Evolutionary conservation across 2,113 vertebrate species (phyloP), one percentile per base, ranked within the genome.

Genomic region (Strix aluco): DNA sequence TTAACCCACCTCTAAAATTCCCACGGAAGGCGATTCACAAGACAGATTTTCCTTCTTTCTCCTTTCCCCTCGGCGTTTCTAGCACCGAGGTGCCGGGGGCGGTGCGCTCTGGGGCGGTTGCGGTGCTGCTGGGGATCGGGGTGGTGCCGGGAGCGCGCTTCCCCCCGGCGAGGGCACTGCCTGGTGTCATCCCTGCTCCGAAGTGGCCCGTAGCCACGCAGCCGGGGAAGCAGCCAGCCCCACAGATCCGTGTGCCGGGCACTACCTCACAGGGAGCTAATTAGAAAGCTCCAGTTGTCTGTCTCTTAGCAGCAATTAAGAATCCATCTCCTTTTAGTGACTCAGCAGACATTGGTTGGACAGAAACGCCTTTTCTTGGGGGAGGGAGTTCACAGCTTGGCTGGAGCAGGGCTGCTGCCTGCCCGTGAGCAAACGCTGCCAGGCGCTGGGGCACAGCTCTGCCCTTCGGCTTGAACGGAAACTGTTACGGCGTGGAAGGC

Each of bases 301-400:
- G 58, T 91, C 91, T 89, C 51, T 42, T 32, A 86, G 83, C 93
- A 90, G 88, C 80, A 63, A 78, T 95, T 82, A 90, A 90, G 90
- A 44, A 69, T 47, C 57, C 47, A 26, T 86, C 71, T 91, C 61
- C 32, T 87, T 71, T 6, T 1, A 32, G 81, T 95, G 96, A 94
- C 90, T 92, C 96, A 96, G 86, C 87, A 94, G 70, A 40, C 15
- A 51, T 38, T 86, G 71, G 63, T 78, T 62, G 65, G 78, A 42
- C 69, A 81, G 70, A 73, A 90, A 81, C 25, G 65, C 81, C 75
- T 88, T 66, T 84, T 85, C 75, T 30, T 59, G 79, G 54, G 47
- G 57, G 71, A 80, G 47, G 71, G 82, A 88, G 63, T 20, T 65
- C 1, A 0, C 15, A 0, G 61, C 51, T 81, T 66, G 89, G 88